Conservation (phyloP, 2,888 invertebrate species). For the Ormia ochracea region DNA sequence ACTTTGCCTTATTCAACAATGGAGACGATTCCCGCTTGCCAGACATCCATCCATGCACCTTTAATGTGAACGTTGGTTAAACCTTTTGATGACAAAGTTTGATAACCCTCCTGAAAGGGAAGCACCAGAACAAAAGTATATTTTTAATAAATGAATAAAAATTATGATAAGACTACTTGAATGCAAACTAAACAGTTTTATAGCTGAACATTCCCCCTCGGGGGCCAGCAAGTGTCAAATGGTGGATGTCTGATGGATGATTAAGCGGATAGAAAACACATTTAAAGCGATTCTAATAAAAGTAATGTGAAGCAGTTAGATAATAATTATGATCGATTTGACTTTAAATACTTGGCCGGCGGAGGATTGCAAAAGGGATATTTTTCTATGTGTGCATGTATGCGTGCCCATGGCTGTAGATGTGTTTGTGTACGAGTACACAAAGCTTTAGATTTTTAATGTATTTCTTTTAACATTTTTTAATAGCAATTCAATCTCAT, state of each 20-base stretch:
- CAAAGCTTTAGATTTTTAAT: too few species aligned
- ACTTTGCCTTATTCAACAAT: too few species aligned
- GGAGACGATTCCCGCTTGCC: neutral
- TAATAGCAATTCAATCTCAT: too few species aligned
- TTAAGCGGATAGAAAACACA: neutral
- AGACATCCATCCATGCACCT: neutral
- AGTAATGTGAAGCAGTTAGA: constrained; percentile 16
- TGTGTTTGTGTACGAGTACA: too few species aligned
- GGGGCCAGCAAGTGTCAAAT: constrained; percentile 21
- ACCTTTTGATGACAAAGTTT: constrained; percentile 47
- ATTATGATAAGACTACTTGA: constrained; percentile 28
- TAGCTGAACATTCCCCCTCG: neutral
- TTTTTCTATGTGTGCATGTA: too few species aligned
- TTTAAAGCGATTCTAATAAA: constrained; percentile 23
- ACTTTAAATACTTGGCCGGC: constrained; percentile 4
- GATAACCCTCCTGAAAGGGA: constrained; percentile 17
- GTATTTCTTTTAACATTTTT: too few species aligned
- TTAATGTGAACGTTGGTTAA: constrained; percentile 12
- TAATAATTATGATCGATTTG: constrained; percentile 31
- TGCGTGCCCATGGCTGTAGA: too few species aligned
- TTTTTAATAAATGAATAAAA: constrained; percentile 38
- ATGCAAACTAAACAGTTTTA: constrained; percentile 30
- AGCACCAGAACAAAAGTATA: neutral
- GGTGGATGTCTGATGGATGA: neutral
- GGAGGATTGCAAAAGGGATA: too few species aligned